Evolutionary conservation across 2,888 invertebrate genomes (phyloP).

Genomic region (Lobophora halterata): DNA sequence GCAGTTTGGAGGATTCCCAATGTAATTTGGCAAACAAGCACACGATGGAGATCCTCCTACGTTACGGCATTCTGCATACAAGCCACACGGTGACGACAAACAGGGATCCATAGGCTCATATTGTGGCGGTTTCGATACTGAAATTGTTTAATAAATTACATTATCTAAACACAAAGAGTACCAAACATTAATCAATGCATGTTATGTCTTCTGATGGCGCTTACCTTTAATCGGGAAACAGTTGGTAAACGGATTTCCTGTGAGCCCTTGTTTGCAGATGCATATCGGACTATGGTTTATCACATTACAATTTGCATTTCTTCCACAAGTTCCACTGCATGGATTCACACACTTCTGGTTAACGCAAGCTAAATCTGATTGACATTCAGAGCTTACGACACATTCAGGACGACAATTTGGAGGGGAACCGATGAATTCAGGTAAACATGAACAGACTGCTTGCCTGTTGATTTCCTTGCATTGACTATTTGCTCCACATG

Average conservation of each 20-base stretch:
- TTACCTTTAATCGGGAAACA: constrained; percentile 82
- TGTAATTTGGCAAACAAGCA: constrained; percentile 80
- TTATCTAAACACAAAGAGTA: background rate
- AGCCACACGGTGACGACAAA: constrained; percentile 85
- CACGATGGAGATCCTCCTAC: constrained; percentile 80
- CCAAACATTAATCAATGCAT: too few relatives aligned
- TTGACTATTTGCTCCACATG: constrained; percentile 89
- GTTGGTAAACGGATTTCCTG: constrained; percentile 89
- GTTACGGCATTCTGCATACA: constrained; percentile 82
- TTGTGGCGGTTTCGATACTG: constrained; percentile 58
- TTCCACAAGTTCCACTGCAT: constrained; percentile 82
- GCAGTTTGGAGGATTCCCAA: constrained; percentile 85
- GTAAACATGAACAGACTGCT: constrained; percentile 86
- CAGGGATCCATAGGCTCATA: constrained; percentile 77
- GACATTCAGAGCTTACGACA: constrained; percentile 85
- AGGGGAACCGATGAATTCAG: constrained; percentile 84
- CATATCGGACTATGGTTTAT: constrained; percentile 88
- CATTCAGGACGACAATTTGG: constrained; percentile 88
- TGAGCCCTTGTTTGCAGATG: constrained; percentile 84
- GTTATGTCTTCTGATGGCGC: too few relatives aligned
- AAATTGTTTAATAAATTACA: background rate
- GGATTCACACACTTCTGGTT: constrained; percentile 87
- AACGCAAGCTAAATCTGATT: constrained; percentile 83
- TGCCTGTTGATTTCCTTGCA: constrained; percentile 86
- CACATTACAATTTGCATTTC: constrained; percentile 82